Evolutionary conservation across 2,888 invertebrate genomes (phyloP).

Genomic region (Chalcis sispes): DNA sequence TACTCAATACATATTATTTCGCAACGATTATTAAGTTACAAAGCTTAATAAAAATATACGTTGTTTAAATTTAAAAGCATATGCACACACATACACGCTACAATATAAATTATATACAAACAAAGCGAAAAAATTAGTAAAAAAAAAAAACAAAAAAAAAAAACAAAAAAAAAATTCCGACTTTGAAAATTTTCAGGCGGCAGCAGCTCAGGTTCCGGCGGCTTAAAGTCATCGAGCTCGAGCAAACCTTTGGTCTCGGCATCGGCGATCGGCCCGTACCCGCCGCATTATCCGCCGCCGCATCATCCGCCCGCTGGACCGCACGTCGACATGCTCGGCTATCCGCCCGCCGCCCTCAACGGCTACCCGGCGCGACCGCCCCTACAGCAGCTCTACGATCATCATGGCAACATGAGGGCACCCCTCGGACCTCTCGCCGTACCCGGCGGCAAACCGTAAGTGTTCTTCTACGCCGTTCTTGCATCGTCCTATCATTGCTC

Average conservation of each 20-base stretch:
- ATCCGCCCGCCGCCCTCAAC: conserved; percentile 81
- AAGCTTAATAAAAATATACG: too few species aligned
- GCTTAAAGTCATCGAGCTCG: conserved; percentile 77
- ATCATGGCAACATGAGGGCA: conserved; percentile 83
- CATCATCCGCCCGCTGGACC: conserved; percentile 75
- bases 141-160: too few species aligned
- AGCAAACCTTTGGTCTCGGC: conserved; percentile 77
- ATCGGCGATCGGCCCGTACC: conserved; percentile 73
- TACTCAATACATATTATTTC: too few species aligned
- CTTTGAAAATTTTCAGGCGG: conserved; percentile 74
- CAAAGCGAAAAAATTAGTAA: too few species aligned
- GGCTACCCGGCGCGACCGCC: conserved; percentile 82
- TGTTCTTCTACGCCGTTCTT: conserved; percentile 68
- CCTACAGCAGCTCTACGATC: conserved; percentile 82
- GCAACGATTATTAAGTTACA: too few species aligned
- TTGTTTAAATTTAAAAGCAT: too few species aligned
- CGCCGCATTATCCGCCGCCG: conserved; percentile 74
- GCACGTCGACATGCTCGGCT: conserved; percentile 75
- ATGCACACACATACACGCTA: too few species aligned
- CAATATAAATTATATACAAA: too few species aligned
- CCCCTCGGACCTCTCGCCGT: conserved; percentile 82
- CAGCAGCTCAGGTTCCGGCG: conserved; percentile 76
- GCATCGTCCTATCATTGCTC: too few species aligned
- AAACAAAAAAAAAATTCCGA: conserved; percentile 39
- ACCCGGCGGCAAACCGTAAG: conserved; percentile 92